Evolutionary conservation across 2,797 vertebrate genomes (phyloP).

Genomic region (Mormyrops boulengeri): DNA sequence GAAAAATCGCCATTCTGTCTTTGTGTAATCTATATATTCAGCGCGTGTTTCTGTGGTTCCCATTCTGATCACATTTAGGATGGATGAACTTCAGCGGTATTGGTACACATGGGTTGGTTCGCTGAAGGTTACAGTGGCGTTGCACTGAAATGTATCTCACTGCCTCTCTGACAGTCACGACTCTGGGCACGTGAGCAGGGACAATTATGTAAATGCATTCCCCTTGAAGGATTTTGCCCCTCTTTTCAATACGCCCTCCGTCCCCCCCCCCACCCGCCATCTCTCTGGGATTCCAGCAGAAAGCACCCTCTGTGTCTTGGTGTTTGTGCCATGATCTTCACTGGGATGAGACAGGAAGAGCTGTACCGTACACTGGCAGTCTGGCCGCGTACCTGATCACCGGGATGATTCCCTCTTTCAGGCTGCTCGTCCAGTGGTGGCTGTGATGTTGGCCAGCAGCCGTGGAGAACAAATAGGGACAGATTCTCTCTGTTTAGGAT

Average conservation of each 20-base stretch:
- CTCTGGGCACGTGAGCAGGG: not conserved
- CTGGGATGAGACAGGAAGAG: not conserved
- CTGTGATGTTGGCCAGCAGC: not conserved
- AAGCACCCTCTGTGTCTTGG: not conserved
- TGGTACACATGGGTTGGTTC: not conserved
- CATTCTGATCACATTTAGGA: not conserved
- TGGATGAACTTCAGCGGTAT: not conserved
- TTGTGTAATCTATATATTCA: not conserved
- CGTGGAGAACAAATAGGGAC: not conserved
- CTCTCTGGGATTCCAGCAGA: not conserved
- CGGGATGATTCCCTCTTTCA: not conserved
- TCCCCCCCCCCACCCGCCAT: not conserved
- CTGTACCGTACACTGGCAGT: too few species aligned
- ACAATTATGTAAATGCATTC: slow-evolving; percentile 23
- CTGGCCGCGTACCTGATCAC: not conserved
- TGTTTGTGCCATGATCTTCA: not conserved
- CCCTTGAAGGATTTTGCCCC: slow-evolving; percentile 9
- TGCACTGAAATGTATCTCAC: not conserved
- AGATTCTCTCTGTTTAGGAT: not conserved
- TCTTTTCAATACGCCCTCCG: not conserved
- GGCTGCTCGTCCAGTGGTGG: not conserved
- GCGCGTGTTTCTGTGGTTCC: not conserved
- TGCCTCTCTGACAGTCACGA: slow-evolving; percentile 20
- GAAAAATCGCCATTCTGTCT: not conserved
- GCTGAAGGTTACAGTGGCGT: not conserved